These are phyloP conservation scores for Coregonus clupeaformis DNA, from an alignment of 2,113 vertebrate species.

Conservation along the genomic window DNA sequence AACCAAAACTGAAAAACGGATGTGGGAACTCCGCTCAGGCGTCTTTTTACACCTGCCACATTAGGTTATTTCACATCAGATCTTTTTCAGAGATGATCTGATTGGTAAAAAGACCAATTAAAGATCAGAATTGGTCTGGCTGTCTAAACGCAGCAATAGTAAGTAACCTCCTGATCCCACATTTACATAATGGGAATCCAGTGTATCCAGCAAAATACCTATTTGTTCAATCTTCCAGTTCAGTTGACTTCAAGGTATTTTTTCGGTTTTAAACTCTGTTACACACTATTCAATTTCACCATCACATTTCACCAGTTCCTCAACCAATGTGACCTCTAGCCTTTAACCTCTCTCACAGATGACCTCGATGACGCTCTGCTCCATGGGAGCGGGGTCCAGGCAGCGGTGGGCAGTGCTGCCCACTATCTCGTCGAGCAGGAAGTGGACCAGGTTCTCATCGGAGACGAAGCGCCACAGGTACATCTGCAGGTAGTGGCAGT, in stretches of 20 bases:
- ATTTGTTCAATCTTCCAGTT: background rate
- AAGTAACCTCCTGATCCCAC: background rate
- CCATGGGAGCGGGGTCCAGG: conserved; percentile 93
- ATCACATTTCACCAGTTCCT: background rate
- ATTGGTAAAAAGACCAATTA: too few relatives aligned
- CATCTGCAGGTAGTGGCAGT: conserved; percentile 97
- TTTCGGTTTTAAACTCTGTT: background rate
- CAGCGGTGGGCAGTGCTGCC: conserved; percentile 93
- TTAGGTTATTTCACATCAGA: too few relatives aligned
- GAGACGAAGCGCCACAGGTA: conserved; percentile 97
- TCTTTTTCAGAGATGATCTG: too few relatives aligned
- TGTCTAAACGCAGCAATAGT: too few relatives aligned
- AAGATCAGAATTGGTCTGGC: too few relatives aligned
- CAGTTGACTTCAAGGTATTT: background rate
- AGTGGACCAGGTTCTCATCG: conserved; percentile 93
- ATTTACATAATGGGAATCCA: background rate
- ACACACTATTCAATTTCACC: background rate
- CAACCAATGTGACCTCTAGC: background rate
- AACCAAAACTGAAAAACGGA: too few relatives aligned
- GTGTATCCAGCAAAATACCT: background rate
- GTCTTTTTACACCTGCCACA: too few relatives aligned
- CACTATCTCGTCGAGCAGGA: conserved; percentile 94
- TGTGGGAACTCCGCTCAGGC: too few relatives aligned
- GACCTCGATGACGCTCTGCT: conserved; percentile 96
- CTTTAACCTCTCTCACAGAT: conserved; percentile 91